phyloP scores from a whole-genome alignment of 2,797 vertebrate species.

The Podarcis lilfordi region DNA sequence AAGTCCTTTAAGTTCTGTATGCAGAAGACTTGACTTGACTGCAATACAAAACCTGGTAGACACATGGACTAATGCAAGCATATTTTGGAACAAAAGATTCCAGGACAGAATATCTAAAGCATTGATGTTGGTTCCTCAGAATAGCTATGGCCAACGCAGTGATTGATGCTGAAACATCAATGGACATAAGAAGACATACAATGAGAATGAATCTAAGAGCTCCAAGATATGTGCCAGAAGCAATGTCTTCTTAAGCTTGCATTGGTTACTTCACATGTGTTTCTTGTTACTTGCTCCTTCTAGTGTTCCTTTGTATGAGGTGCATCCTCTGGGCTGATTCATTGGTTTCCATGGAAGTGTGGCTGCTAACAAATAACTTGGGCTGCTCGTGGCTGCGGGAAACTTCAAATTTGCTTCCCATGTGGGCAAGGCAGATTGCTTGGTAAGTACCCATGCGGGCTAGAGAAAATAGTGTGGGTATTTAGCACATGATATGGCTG shows the following conservation, averaged over 20 bases:
- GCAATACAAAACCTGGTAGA: not conserved
- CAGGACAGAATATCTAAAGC: not conserved
- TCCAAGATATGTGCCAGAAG: not conserved
- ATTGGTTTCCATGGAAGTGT: conserved; percentile 14
- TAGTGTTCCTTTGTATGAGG: not conserved
- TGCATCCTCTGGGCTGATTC: conserved; percentile 7
- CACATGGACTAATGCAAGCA: not conserved
- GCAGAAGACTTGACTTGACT: not conserved
- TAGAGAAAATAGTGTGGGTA: not conserved
- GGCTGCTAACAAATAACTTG: not conserved
- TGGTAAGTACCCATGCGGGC: not conserved
- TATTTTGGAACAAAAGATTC: not conserved
- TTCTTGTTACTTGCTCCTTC: conserved; percentile 15
- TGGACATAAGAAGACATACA: conserved; percentile 4
- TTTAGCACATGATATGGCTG: not conserved
- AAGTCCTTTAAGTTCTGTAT: not conserved
- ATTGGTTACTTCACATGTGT: conserved; percentile 10
- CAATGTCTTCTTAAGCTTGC: not conserved
- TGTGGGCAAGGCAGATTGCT: not conserved
- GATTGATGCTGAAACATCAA: not conserved
- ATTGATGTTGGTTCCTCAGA: not conserved
- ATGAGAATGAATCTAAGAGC: not conserved
- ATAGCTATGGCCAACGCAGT: not conserved
- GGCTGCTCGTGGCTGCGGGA: not conserved
- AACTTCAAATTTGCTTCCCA: not conserved